Evolutionary conservation across 1,140 invertebrate genomes (phyloP).

Genomic region (Papilio machaon): DNA sequence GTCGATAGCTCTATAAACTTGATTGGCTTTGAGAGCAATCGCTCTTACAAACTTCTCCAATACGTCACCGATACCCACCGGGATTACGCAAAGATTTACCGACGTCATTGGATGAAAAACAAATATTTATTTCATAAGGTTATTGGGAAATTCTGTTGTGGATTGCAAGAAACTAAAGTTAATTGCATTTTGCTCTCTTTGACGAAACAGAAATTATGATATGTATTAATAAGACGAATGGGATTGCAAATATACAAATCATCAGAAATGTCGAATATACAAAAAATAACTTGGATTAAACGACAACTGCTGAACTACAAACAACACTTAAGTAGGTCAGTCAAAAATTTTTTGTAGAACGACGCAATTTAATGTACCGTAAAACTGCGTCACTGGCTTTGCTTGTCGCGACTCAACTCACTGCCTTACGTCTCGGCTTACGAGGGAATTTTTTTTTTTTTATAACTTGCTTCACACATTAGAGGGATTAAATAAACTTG

Average conservation of each 20-base stretch:
- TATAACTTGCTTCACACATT: background rate
- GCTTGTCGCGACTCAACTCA: background rate
- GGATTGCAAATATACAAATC: no score
- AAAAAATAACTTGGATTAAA: background rate
- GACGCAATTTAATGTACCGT: background rate
- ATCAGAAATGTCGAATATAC: no score
- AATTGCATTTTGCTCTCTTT: no score
- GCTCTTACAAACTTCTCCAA: slow-evolving; percentile 17
- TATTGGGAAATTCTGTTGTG: background rate
- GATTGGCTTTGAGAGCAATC: slow-evolving; percentile 30
- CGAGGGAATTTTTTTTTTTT: background rate
- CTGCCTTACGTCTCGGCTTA: background rate
- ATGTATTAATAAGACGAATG: no score
- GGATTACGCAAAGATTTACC: slow-evolving; percentile 14
- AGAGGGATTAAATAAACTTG: background rate
- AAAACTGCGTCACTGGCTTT: background rate
- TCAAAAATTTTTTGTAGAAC: background rate
- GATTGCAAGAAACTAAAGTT: background rate
- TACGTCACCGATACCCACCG: slow-evolving; percentile 23
- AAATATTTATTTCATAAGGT: background rate
- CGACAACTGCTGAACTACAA: background rate
- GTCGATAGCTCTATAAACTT: slow-evolving; percentile 20
- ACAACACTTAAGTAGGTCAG: background rate
- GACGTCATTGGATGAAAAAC: background rate
- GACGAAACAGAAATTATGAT: no score